These are phyloP conservation scores for Triplophysa bombifrons DNA, from an alignment of 2,797 vertebrate species.

Conservation along the genomic window DNA sequence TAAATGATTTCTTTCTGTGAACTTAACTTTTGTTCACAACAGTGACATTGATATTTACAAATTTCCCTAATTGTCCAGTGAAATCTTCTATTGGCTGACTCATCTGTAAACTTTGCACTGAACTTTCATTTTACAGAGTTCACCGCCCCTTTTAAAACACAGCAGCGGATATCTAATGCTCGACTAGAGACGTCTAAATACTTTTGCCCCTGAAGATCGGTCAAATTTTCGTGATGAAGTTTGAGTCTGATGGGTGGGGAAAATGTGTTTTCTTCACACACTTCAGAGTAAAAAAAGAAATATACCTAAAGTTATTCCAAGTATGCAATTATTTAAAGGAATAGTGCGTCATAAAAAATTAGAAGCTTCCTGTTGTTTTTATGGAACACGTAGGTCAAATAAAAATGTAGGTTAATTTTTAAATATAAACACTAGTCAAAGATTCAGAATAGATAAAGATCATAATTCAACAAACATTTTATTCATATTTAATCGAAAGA, in stretches of 20 bases:
- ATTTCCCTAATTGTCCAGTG: neutral
- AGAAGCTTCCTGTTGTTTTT: neutral
- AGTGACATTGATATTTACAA: neutral
- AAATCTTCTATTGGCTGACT: constrained; percentile 8
- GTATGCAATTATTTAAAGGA: too few relatives aligned
- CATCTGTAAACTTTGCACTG: constrained; percentile 17
- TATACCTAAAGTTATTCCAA: neutral
- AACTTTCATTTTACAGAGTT: constrained; percentile 40
- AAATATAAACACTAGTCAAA: neutral
- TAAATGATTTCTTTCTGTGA: neutral
- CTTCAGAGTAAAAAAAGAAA: neutral
- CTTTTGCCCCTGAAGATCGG: constrained; percentile 1
- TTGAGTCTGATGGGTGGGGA: neutral
- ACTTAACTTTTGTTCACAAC: neutral
- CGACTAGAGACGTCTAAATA: constrained; percentile 18
- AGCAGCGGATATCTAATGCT: constrained; percentile 21
- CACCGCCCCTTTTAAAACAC: constrained; percentile 44
- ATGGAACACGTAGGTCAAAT: neutral
- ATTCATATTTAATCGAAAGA: too few relatives aligned
- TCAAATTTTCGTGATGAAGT: neutral
- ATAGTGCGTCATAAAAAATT: too few relatives aligned
- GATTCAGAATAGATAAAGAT: neutral
- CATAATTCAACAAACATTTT: neutral
- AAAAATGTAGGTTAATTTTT: neutral
- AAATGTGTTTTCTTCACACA: neutral